Evolutionary conservation across 2,113 vertebrate genomes (phyloP), one percentile per base, ranked within the genome.

Genomic region (Chloroceryle aenea): DNA sequence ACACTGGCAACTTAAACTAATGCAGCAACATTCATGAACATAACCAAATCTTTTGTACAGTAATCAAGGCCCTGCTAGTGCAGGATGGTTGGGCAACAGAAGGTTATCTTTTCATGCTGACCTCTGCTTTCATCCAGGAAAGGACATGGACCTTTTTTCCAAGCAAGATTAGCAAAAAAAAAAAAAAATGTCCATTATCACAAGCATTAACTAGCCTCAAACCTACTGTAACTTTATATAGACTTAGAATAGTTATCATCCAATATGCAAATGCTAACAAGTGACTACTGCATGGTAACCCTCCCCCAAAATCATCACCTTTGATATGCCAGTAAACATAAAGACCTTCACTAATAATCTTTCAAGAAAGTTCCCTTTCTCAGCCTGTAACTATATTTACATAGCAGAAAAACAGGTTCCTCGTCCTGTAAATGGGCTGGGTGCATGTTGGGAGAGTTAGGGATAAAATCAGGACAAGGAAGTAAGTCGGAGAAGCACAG

Each of bases 381-480:
- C 20, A 20, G 2, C 21, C 53, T 89, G 74, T 56, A 17, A n/a
- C 58, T 25, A 7, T 1, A 73, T 74, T 71, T 38, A 71, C 52
- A 36, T 4, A 77, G 76, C 68, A 88, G 83, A 32, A 80, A 83
- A 94, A 83, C 82, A 62, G 83, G 75, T 62, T 90, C 58, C 29
- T 21, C 9, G 38, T 15, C 40, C 62, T 23, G 20, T 25, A 85
- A 74, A 23, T 1, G 18, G 36, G n/a, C 8, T 58, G 12, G 3
- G 19, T 16, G 40, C 34, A 22, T 0, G 9, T 3, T 27, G 47
- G 17, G 40, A 45, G 15, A 68, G 32, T 2, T 26, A n/a, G 3
- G 26, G 43, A 55, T 61, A 36, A 76, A 56, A 58, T 9, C 23
- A n/a, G 72, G 59, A 80, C 68, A 61, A 85, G n/a, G 63, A 91